These are phyloP conservation scores for Phymanthus crucifer DNA, from an alignment of 92 coral and sea anemone species.

Conservation along the genomic window DNA sequence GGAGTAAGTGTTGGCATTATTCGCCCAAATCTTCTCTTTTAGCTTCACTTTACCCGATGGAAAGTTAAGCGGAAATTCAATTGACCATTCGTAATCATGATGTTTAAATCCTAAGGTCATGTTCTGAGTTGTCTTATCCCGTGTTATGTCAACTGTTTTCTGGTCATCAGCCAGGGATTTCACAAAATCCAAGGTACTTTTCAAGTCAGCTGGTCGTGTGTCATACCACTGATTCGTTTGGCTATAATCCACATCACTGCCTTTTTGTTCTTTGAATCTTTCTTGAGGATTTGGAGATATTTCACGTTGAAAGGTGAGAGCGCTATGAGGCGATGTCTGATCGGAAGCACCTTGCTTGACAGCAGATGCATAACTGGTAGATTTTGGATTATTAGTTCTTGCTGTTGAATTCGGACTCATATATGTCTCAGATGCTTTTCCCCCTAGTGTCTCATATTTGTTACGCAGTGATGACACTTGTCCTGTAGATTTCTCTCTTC, in stretches of 20 bases:
- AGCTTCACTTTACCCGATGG: neutral
- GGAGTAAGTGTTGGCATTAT: neutral
- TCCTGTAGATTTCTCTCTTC: neutral
- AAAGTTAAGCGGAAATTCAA: slow-evolving; percentile 19
- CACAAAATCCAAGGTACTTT: neutral
- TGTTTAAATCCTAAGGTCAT: slow-evolving; percentile 22
- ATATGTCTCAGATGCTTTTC: neutral
- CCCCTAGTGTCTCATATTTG: neutral
- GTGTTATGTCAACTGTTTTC: neutral
- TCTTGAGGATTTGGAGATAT: neutral
- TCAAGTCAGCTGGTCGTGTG: neutral
- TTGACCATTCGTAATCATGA: neutral
- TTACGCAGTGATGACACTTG: neutral
- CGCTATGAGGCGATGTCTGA: neutral
- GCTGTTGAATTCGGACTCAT: neutral
- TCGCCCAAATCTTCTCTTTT: neutral
- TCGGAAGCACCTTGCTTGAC: slow-evolving; percentile 6
- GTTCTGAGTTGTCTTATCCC: slow-evolving; percentile 15
- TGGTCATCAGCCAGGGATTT: neutral
- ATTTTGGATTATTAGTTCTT: neutral
- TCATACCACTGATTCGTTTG: slow-evolving; percentile 13
- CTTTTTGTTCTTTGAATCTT: neutral
- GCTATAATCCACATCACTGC: neutral
- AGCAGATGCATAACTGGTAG: neutral
- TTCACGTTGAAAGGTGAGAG: neutral